phyloP scores from a whole-genome alignment of 2,113 vertebrate genomes.

The Planiliza haematocheilus region DNA sequence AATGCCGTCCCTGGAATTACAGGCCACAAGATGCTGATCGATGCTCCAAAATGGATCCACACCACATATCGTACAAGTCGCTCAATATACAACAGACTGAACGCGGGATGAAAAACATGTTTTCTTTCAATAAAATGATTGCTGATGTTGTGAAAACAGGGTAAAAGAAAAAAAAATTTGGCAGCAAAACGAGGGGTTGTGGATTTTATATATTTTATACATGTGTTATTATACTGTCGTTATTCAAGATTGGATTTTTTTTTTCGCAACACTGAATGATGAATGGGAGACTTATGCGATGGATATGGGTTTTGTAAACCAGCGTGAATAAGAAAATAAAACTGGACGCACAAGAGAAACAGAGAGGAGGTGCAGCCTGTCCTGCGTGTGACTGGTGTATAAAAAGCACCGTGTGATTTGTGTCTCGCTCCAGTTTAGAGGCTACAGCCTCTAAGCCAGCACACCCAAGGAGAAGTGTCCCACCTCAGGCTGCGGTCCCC shows the following conservation, averaged over 20 bases:
- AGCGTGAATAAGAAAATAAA: not conserved
- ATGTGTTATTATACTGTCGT: not conserved
- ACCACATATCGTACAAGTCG: no score
- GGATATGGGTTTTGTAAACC: not conserved
- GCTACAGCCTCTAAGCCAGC: constrained; percentile 54
- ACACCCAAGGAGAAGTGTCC: constrained; percentile 56
- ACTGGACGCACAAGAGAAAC: not conserved
- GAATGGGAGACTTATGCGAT: constrained; percentile 7
- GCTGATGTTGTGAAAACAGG: no score
- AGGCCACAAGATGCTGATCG: no score
- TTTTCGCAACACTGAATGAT: constrained; percentile 6
- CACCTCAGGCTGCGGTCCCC: constrained; percentile 62
- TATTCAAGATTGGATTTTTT: constrained; percentile 8
- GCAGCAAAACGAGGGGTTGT: not conserved
- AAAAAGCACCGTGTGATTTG: constrained; percentile 40
- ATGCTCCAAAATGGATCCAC: no score
- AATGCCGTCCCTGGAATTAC: no score
- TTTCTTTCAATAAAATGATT: no score
- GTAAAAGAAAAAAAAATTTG: no score
- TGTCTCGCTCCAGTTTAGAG: constrained; percentile 51
- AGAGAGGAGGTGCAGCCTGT: not conserved
- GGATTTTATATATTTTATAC: not conserved
- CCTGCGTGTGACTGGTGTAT: constrained; percentile 37
- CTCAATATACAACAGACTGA: no score
- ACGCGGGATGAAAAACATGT: no score